Conservation (phyloP, 1,140 invertebrate genomes). For the Ooceraea biroi region DNA sequence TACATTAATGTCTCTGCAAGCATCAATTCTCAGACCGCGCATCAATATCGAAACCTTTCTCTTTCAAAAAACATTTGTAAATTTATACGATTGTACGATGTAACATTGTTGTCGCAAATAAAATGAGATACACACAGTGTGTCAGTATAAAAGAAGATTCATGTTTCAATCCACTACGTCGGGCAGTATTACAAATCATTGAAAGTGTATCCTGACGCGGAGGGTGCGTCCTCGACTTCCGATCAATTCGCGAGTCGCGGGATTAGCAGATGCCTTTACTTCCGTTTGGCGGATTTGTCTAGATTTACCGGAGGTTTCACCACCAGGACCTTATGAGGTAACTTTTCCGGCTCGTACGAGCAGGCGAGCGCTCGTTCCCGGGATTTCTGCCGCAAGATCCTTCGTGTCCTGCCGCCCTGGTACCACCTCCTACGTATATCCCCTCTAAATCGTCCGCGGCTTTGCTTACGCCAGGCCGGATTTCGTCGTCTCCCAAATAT, state of each 20-base stretch:
- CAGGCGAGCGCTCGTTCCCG: slow-evolving; percentile 8
- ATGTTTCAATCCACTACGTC: background rate
- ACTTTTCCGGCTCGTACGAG: background rate
- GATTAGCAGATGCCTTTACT: slow-evolving; percentile 46
- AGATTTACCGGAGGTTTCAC: slow-evolving; percentile 76
- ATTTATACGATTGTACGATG: slow-evolving; percentile 38
- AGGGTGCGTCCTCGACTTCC: background rate
- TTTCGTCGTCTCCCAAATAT: slow-evolving; percentile 28
- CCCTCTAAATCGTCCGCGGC: slow-evolving; percentile 82
- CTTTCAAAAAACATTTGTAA: background rate
- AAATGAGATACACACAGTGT: slow-evolving; percentile 9
- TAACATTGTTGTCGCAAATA: slow-evolving; percentile 30
- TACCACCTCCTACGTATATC: slow-evolving; percentile 82
- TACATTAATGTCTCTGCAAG: too few relatives aligned
- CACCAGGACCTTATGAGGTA: slow-evolving; percentile 76
- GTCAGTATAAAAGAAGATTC: slow-evolving; percentile 14
- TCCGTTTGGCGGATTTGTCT: slow-evolving; percentile 76
- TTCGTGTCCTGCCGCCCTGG: slow-evolving; percentile 79
- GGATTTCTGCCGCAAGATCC: slow-evolving; percentile 51
- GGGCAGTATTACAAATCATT: background rate
- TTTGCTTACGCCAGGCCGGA: slow-evolving; percentile 38
- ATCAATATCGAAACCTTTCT: background rate
- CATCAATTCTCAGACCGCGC: background rate
- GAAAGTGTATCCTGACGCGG: background rate
- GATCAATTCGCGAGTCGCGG: background rate